phyloP scores from a whole-genome alignment of 2,888 invertebrate species.

The Orthosia cruda region DNA sequence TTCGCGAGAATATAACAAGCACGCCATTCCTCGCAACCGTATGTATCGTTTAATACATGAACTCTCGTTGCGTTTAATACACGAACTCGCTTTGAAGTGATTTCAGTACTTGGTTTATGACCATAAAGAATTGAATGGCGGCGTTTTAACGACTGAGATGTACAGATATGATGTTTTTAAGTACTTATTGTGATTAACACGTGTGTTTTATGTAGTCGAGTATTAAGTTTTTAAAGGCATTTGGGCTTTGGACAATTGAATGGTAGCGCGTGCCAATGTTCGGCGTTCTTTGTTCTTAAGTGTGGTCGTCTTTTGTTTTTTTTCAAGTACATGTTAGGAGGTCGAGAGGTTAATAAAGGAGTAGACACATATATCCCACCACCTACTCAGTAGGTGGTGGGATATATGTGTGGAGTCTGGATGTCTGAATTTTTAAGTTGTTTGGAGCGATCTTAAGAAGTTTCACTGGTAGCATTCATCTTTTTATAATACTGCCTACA shows the following conservation, averaged over 20 bases:
- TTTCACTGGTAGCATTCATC: background rate
- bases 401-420: background rate
- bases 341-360: conserved; percentile 29
- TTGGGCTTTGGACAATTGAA: conserved; percentile 40
- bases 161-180: conserved; percentile 75
- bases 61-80: conserved; percentile 53
- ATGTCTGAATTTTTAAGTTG: background rate
- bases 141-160: conserved; percentile 80
- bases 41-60: conserved; percentile 38
- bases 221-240: conserved; percentile 29
- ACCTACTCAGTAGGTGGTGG: too few relatives aligned
- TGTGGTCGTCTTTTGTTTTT: conserved; percentile 34
- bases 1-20: conserved; percentile 53
- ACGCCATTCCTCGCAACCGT: conserved; percentile 29
- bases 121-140: conserved; percentile 77
- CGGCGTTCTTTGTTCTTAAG: conserved; percentile 39
- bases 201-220: conserved; percentile 40
- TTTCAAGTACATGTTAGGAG: conserved; percentile 34
- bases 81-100: conserved; percentile 66
- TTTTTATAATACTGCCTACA: background rate
- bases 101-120: conserved; percentile 74
- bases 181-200: conserved; percentile 72
- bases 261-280: conserved; percentile 52
- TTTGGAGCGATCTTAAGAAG: background rate
- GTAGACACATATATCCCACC: too few relatives aligned